phyloP scores from a whole-genome alignment of 2,888 invertebrate genomes.

The Teleiodes luculella region DNA sequence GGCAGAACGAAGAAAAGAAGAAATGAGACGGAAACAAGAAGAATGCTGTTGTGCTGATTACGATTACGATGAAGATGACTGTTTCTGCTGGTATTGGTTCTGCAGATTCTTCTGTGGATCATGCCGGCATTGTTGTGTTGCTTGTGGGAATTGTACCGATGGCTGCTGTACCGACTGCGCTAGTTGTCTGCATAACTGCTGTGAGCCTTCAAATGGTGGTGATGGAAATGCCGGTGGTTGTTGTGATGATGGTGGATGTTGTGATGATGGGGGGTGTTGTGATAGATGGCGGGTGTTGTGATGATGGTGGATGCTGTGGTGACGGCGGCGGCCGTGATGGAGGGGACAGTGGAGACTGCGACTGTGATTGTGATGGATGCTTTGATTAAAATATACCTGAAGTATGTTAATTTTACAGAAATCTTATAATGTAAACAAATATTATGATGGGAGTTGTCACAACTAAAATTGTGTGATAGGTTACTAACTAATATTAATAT shows the following conservation, averaged over 20 bases:
- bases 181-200: slow-evolving; percentile 31
- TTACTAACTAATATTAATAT: no score
- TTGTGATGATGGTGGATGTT: not conserved
- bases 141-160: slow-evolving; percentile 31
- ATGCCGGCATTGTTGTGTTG: slow-evolving; percentile 16
- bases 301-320: slow-evolving; percentile 12
- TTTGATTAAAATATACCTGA: no score
- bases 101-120: slow-evolving; percentile 23
- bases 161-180: slow-evolving; percentile 35
- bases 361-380: no score
- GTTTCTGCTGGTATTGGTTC: slow-evolving; percentile 24
- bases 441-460: no score
- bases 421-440: no score
- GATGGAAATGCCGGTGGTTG: slow-evolving; percentile 9
- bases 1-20: slow-evolving; percentile 1
- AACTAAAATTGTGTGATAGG: no score
- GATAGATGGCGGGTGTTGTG: slow-evolving; percentile 14
- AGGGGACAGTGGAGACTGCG: not conserved
- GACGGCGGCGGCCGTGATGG: not conserved
- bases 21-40: slow-evolving; percentile 10
- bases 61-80: slow-evolving; percentile 23
- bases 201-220: slow-evolving; percentile 18
- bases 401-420: no score
- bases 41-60: slow-evolving; percentile 16
- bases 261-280: slow-evolving; percentile 5